These are phyloP conservation scores for Sitta europaea DNA, from an alignment of 2,113 vertebrate species.

Conservation along the genomic window DNA sequence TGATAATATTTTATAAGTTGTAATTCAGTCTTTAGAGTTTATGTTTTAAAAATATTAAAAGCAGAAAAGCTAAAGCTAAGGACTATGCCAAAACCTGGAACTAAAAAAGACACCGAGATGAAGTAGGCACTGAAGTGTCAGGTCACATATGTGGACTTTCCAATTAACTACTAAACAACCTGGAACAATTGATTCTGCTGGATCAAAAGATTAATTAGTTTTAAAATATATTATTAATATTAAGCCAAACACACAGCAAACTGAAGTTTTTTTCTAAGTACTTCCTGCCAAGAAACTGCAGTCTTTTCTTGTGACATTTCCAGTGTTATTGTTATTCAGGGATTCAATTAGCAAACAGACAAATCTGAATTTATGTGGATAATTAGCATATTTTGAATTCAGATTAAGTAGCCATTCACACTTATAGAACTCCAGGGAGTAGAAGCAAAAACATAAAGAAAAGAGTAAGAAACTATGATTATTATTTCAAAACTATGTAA, in stretches of 20 bases:
- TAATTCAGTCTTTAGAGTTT: conserved; percentile 35
- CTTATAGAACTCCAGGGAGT: background rate
- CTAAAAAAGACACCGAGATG: background rate
- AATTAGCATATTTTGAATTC: conserved; percentile 36
- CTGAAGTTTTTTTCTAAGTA: conserved; percentile 23
- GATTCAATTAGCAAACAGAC: conserved; percentile 47
- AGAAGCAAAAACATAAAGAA: background rate
- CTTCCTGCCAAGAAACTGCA: background rate
- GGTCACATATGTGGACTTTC: background rate
- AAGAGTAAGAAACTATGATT: background rate
- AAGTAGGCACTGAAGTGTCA: conserved; percentile 3
- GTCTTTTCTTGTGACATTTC: conserved; percentile 29
- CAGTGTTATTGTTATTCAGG: background rate
- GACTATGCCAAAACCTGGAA: background rate
- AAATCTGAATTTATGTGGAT: conserved; percentile 21
- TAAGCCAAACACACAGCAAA: conserved; percentile 20
- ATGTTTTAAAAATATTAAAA: conserved; percentile 32
- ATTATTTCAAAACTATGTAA: background rate
- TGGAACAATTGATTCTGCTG: conserved; percentile 23
- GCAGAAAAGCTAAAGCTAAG: background rate
- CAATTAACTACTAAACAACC: conserved; percentile 8
- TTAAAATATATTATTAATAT: conserved; percentile 55
- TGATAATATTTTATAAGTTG: background rate
- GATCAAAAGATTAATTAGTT: conserved; percentile 51
- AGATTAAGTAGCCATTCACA: background rate